These are phyloP conservation scores for Cosmia trapezina DNA, from an alignment of 2,888 invertebrate genomes.

Conservation along the genomic window DNA sequence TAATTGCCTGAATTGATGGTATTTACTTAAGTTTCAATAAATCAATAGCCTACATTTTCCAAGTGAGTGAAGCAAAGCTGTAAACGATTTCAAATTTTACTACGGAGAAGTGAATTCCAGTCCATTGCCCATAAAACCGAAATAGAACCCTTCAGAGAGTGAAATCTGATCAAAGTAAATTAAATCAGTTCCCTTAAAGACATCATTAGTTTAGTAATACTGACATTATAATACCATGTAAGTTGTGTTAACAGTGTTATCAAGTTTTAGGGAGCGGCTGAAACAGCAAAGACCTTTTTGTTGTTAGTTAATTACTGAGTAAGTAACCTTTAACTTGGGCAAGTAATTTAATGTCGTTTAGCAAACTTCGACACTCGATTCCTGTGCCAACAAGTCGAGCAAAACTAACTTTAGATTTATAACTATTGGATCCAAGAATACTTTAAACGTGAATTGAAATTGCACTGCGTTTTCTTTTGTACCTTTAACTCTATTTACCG, in stretches of 20 bases:
- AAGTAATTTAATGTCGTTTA: conserved; percentile 74
- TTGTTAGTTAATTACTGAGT: conserved; percentile 66
- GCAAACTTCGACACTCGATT: conserved; percentile 69
- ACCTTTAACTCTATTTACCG: conserved; percentile 30
- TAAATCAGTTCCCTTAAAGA: conserved; percentile 19
- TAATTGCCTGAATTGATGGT: neutral
- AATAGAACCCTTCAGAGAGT: conserved; percentile 29
- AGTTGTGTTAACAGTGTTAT: conserved; percentile 45
- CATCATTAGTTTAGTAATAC: conserved; percentile 28
- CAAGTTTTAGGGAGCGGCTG: conserved; percentile 55
- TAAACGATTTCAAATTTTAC: conserved; percentile 44
- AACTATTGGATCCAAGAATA: conserved; percentile 44
- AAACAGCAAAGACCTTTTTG: conserved; percentile 66
- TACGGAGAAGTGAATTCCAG: conserved; percentile 33
- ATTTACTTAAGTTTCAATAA: conserved; percentile 1
- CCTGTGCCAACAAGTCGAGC: conserved; percentile 53
- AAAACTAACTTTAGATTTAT: conserved; percentile 63
- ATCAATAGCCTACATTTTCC: conserved; percentile 14
- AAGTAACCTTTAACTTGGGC: conserved; percentile 69
- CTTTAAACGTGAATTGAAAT: conserved; percentile 31
- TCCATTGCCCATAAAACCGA: conserved; percentile 38
- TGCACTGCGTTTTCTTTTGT: conserved; percentile 31
- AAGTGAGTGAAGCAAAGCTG: conserved; percentile 11
- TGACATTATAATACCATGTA: conserved; percentile 12
- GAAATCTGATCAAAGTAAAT: conserved; percentile 53